Percentiles rank a stretch among this genome's conserved stretches.
These are phyloP conservation scores for Crocuta crocuta DNA, from an alignment of 2,113 vertebrate genomes.

Conservation along the genomic window DNA sequence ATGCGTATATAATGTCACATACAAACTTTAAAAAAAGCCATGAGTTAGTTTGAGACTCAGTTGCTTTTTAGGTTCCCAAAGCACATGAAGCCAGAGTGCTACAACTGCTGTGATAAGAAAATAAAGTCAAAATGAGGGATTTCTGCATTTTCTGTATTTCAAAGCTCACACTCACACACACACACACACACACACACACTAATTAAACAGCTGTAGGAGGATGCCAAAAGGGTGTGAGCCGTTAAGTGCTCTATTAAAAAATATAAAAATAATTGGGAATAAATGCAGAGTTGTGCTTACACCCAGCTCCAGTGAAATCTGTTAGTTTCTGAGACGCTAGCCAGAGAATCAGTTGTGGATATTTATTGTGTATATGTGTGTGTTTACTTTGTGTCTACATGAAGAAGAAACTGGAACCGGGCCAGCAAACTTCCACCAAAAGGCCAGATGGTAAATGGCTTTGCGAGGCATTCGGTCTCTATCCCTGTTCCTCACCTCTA, in stretches of 20 bases:
- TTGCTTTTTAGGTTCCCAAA: conserved; percentile 39
- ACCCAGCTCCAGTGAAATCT: not conserved
- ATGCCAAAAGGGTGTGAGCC: not conserved
- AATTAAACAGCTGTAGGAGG: not conserved
- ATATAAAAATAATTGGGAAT: not conserved
- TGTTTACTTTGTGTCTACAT: not conserved
- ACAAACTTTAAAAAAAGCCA: conserved; percentile 13
- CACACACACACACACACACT: not conserved
- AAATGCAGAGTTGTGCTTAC: not conserved
- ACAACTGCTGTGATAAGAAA: not conserved
- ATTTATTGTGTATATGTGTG: not conserved
- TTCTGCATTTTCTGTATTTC: not conserved
- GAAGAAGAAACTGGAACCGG: not conserved
- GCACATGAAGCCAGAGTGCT: not conserved
- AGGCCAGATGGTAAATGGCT: not conserved
- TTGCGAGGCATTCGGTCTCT: not conserved
- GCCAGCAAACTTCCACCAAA: conserved; percentile 2
- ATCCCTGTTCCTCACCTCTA: not conserved
- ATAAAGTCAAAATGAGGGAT: conserved; percentile 1
- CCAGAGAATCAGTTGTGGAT: not conserved
- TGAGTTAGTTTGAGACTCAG: not conserved
- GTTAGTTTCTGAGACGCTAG: not conserved
- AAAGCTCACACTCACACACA: not conserved
- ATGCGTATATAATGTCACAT: not conserved
- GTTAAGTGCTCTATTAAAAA: not conserved